Conservation (phyloP, 2,113 vertebrate genomes). For the Tenebrosternarchus preto region DNA sequence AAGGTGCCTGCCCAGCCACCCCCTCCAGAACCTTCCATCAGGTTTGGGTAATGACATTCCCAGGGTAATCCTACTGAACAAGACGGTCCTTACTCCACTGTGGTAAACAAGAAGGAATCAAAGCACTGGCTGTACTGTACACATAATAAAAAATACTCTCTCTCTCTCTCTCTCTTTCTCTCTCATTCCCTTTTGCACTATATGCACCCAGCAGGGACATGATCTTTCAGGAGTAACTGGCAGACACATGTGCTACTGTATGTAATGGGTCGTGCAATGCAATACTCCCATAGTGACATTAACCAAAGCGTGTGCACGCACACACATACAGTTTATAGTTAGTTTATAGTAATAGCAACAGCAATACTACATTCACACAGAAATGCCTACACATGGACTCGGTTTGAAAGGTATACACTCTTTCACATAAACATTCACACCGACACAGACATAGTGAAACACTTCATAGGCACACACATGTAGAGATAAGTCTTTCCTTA, state of each 20-base stretch:
- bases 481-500: constrained; percentile 42
- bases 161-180: not conserved
- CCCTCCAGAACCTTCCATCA: not conserved
- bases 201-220: constrained; percentile 5
- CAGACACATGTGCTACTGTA: constrained; percentile 55
- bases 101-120: constrained; percentile 6
- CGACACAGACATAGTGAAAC: constrained; percentile 25
- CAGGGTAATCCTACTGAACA: not conserved
- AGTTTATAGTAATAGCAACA: constrained; percentile 34
- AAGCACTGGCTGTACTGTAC: not conserved
- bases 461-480: constrained; percentile 29
- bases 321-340: constrained; percentile 15
- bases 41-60: not conserved
- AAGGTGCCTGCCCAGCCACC: no score
- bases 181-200: not conserved
- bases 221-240: constrained; percentile 46
- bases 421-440: no score
- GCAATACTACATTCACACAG: constrained; percentile 49
- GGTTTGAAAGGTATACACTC: no score
- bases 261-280: constrained; percentile 47
- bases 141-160: no score
- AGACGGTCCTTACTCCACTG: not conserved
- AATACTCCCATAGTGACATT: constrained; percentile 55
- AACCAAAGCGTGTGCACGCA: constrained; percentile 10
- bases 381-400: constrained; percentile 16